Conservation (phyloP, 1,140 invertebrate genomes). For the Scaptomyza pallida region DNA sequence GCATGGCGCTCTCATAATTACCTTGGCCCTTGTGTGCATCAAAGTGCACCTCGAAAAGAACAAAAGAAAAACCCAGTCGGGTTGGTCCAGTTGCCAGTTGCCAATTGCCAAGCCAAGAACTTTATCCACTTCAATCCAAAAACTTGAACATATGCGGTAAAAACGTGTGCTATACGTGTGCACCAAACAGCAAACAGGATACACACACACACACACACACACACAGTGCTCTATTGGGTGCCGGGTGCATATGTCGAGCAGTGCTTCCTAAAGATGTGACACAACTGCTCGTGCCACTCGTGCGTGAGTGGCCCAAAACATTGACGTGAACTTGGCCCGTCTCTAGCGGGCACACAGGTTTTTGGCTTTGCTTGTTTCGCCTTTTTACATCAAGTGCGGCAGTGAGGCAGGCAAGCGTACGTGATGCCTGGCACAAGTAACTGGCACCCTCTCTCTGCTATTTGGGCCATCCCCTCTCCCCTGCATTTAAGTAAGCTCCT, state of each 20-base stretch:
- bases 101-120: background rate
- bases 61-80: conserved; percentile 8
- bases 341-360: conserved; percentile 28
- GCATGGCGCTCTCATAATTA: conserved; percentile 6
- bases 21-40: background rate
- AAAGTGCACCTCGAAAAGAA: conserved; percentile 10
- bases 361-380: conserved; percentile 9
- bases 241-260: conserved; percentile 2
- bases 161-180: conserved; percentile 14
- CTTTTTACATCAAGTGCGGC: conserved; percentile 23
- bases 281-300: conserved; percentile 9
- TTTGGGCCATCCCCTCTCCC: no score
- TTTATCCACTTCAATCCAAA: conserved; percentile 16
- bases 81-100: background rate
- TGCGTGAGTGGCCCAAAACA: background rate
- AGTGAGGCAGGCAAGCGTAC: conserved; percentile 13
- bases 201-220: background rate
- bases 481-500: background rate
- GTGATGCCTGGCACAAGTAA: conserved; percentile 27
- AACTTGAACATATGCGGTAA: conserved; percentile 40
- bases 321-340: background rate
- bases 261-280: conserved; percentile 10
- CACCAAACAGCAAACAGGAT: conserved; percentile 10
- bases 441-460: background rate
- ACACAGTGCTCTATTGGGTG: conserved; percentile 1